Base-by-base conservation (phyloP, 2,888 invertebrate genomes). In the Ochropleura plecta region DNA sequence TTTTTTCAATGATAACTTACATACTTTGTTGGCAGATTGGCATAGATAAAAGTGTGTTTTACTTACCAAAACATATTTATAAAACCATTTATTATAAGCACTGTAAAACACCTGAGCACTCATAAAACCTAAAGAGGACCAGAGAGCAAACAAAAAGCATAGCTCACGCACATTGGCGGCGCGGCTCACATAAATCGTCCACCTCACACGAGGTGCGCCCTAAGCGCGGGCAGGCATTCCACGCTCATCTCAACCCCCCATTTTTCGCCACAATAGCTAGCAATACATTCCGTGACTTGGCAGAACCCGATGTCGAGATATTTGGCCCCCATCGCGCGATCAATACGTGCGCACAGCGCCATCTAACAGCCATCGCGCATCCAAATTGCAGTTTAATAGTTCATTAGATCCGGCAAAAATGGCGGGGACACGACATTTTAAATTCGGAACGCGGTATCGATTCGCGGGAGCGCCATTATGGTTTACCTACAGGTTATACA, bases 301-400 rank as follows among this genome's bases (percentile, higher is more conserved):
- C 96, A 96, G 93, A 95, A 95, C 92, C 93, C 94, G 92, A 93
- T 92, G 93, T 90, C 89, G 91, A 94, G 92, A 94, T 91, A 91
- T 91, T 94, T 94, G 94, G 94, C 95, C 94, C 92, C 93, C 91
- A 90, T 91, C 88, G 89, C 89, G 84, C 94, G 96, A 96, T 96
- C 96, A 95, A 96, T 96, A 96, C 94, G 88, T 95, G 96, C 96
- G 96, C 96, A 92, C 93, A 93, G 90, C 95, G 96, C 94, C 95
- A 95, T 95, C 96, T 95, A 95, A 91, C 92, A 86, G 87, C 93
- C 93, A 94, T 93, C 96, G 96, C 96, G 96, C 96, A 96, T 94
- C 94, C 93, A 96, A 96, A 96, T 96, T 96, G 94, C 96, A 96
- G 90, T 96, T 96, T 96, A 96, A 96, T 96, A 96, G 96, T 96